Evolutionary conservation across 2,113 vertebrate genomes (phyloP).

Genomic region (Melierax canorus): DNA sequence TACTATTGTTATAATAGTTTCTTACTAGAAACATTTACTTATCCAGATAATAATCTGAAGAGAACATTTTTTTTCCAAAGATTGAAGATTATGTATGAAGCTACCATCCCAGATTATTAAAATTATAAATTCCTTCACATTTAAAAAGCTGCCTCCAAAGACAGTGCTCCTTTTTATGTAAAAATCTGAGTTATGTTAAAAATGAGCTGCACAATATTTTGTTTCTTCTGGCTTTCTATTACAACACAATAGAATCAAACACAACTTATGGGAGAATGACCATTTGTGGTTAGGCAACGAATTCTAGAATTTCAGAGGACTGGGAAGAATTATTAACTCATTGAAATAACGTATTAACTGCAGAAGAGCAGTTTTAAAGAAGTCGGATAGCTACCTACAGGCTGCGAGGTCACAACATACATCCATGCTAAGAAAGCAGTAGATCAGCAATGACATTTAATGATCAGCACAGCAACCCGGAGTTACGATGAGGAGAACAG

Average conservation of each 20-base stretch:
- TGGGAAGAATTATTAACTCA: conserved; percentile 58
- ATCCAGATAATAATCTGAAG: not conserved
- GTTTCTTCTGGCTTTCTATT: conserved; percentile 55
- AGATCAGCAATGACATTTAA: not conserved
- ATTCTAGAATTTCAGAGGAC: conserved; percentile 51
- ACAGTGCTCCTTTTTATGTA: conserved; percentile 43
- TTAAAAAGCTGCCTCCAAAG: conserved; percentile 28
- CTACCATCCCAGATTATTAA: not conserved
- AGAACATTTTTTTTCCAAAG: not conserved
- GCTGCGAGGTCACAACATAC: not conserved
- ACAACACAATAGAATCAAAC: conserved; percentile 66
- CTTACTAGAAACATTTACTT: not conserved
- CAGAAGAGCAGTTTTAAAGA: not conserved
- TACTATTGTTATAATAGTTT: not conserved
- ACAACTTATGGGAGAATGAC: conserved; percentile 71
- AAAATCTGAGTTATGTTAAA: conserved; percentile 60
- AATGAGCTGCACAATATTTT: conserved; percentile 54
- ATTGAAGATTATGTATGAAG: not conserved
- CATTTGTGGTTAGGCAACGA: conserved; percentile 71
- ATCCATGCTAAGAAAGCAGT: not conserved
- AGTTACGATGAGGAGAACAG: not conserved
- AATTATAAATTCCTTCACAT: not conserved
- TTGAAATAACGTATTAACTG: conserved; percentile 48
- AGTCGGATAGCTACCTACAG: not conserved
- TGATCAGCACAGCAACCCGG: not conserved